A percentile compares a stretch with the other conserved stretches of the same genome.
Conservation (phyloP, 2,888 invertebrate genomes). For the Drosophila mimetica region DNA sequence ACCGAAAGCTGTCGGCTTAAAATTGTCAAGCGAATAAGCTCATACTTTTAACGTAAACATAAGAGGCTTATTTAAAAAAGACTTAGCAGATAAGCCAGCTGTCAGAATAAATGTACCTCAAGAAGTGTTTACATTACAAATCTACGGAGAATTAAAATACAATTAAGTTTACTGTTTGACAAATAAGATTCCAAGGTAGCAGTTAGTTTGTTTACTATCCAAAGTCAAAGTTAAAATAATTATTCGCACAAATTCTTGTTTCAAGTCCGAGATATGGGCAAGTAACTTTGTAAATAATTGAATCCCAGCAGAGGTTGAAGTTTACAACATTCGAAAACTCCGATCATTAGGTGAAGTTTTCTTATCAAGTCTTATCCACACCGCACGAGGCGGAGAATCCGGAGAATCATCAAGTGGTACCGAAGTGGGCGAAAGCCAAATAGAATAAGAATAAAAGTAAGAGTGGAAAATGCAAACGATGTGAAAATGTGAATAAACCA, state of each 20-base stretch:
- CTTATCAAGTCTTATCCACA: conserved; percentile 43
- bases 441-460: conserved; percentile 18
- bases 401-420: conserved; percentile 37
- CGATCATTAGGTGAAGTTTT: conserved; percentile 47
- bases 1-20: conserved; percentile 15
- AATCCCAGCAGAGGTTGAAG: conserved; percentile 29
- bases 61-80: conserved; percentile 8
- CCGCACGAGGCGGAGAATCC: conserved; percentile 1
- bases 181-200: background rate
- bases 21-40: conserved; percentile 5
- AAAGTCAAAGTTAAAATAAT: background rate
- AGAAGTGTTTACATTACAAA: background rate
- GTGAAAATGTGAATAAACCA: conserved; percentile 55
- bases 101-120: background rate
- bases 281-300: conserved; percentile 29
- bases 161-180: background rate
- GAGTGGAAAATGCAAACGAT: conserved; percentile 43
- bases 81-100: conserved; percentile 14
- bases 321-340: conserved; percentile 30
- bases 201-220: no score
- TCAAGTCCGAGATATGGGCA: background rate
- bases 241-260: no score
- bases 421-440: conserved; percentile 5
- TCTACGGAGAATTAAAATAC: background rate
- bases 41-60: conserved; percentile 3